These are phyloP conservation scores for Lindbergichthys nudifrons DNA, from an alignment of 2,797 vertebrate species.

Conservation along the genomic window DNA sequence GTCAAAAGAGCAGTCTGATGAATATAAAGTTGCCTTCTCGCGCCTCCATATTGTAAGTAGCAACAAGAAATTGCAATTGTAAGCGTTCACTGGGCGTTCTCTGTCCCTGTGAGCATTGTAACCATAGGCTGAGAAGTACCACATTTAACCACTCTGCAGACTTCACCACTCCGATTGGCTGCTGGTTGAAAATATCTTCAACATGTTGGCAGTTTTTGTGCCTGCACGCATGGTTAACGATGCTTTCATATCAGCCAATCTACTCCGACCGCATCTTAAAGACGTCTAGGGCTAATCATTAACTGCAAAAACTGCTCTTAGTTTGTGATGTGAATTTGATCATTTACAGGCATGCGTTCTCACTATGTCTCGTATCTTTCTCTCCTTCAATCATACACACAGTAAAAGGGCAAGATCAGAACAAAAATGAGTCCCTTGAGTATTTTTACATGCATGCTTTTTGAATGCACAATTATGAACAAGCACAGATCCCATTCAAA, in stretches of 20 bases:
- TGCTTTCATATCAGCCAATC: slow-evolving; percentile 53
- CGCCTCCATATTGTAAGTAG: slow-evolving; percentile 45
- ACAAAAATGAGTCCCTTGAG: slow-evolving; percentile 31
- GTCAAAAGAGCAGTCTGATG: slow-evolving; percentile 66
- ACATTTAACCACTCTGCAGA: slow-evolving; percentile 38
- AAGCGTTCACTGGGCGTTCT: slow-evolving; percentile 28
- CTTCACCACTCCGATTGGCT: slow-evolving; percentile 49
- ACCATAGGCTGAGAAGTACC: slow-evolving; percentile 25
- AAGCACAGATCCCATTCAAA: slow-evolving; percentile 56
- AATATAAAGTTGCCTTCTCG: slow-evolving; percentile 68
- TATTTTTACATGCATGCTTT: slow-evolving; percentile 69
- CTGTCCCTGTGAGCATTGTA: slow-evolving; percentile 26
- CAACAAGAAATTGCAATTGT: slow-evolving; percentile 47
- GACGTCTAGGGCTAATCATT: slow-evolving; percentile 59
- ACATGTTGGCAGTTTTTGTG: slow-evolving; percentile 57
- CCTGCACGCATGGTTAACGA: slow-evolving; percentile 57
- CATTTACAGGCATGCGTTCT: slow-evolving; percentile 62
- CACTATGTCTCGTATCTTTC: slow-evolving; percentile 35
- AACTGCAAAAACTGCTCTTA: slow-evolving; percentile 64
- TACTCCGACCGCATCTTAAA: slow-evolving; percentile 60
- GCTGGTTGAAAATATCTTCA: slow-evolving; percentile 39
- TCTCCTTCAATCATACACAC: slow-evolving; percentile 27
- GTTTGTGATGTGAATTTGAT: slow-evolving; percentile 66
- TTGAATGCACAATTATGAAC: slow-evolving; percentile 49
- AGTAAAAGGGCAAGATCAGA: slow-evolving; percentile 34